Base-by-base conservation (phyloP, 2,888 invertebrate species). In the Thymelicus sylvestris region DNA sequence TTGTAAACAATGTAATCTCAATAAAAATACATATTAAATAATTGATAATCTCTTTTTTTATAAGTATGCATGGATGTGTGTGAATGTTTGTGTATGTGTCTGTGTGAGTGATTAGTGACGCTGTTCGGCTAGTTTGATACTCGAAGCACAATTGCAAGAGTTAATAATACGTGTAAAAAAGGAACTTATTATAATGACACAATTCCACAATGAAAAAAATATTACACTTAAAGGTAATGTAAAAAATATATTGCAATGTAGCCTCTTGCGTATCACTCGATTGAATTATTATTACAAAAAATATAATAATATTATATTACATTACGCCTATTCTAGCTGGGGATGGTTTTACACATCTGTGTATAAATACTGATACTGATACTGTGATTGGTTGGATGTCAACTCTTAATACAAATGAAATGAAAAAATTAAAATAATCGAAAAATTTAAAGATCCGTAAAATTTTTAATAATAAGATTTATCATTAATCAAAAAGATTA, bases 101-200 rank as follows among this genome's bases (percentile, higher is more conserved):
- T 41, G 8, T 41, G 41, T 41, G 7, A 1, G 41, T 44, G 7
- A 10, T 44, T 7, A 10, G 44, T 8, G 44, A 44, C 44, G 8
- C 44, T 0, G 4, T 44, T 12, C 44, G 10, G 12, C 12, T 44
- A 12, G 44, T 44, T 44, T 44, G 12, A 44, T 4, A 44, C 44
- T 44, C 44, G 2, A 44, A 8, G 8, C 44, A 44, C n/a, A 59
- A 39, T 41, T 41, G 38, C 60, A 41, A 41, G 15, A 62, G 19
- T 52, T 31, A 13, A 57, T 13, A 7, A 31, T 57, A 24, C 8
- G 44, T 44, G 12, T 44, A 47, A 38, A 66, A 47, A 59, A 66
- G 66, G 66, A 66, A 66, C 66, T 41, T 55, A 66, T 57, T 66
- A 55, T 66, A 6, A 19, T 64, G 64, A 64, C 39, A 59, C 66